phyloP scores from a whole-genome alignment of 2,888 invertebrate species.

The Lycaena phlaeas region DNA sequence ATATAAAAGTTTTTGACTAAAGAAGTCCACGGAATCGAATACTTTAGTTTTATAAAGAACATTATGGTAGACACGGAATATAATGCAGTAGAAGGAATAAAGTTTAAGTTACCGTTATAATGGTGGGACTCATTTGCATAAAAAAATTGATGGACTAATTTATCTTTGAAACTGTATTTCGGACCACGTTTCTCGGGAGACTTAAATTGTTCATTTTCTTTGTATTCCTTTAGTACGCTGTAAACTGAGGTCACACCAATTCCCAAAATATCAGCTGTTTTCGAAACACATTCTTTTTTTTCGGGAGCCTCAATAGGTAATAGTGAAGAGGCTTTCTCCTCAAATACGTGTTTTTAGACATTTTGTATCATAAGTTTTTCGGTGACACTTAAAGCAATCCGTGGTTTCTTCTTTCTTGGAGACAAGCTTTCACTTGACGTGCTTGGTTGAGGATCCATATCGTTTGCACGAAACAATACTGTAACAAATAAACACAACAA shows the following conservation, averaged over 20 bases:
- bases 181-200: slow-evolving; percentile 19
- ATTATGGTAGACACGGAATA: slow-evolving; percentile 17
- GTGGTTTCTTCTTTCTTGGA: slow-evolving; percentile 16
- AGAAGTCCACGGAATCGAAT: slow-evolving; percentile 18
- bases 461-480: slow-evolving; percentile 20
- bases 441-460: no score
- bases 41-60: slow-evolving; percentile 16
- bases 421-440: slow-evolving; percentile 21
- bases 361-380: slow-evolving; percentile 15
- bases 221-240: slow-evolving; percentile 20
- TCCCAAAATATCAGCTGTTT: slow-evolving; percentile 20
- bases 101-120: slow-evolving; percentile 19
- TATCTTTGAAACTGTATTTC: slow-evolving; percentile 24
- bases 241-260: slow-evolving; percentile 20
- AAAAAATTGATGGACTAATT: slow-evolving; percentile 24
- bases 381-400: background rate
- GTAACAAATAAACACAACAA: slow-evolving; percentile 17
- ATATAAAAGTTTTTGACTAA: slow-evolving; percentile 19
- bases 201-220: slow-evolving; percentile 22
- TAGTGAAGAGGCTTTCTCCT: slow-evolving; percentile 19
- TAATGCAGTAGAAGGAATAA: slow-evolving; percentile 18
- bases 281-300: slow-evolving; percentile 16
- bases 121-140: slow-evolving; percentile 23
- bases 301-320: slow-evolving; percentile 16
- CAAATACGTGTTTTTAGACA: slow-evolving; percentile 23